A percentile compares a stretch with the other conserved stretches of the same genome.
Conservation (phyloP, 1,140 invertebrate genomes). For the Drosophila grimshawi region DNA sequence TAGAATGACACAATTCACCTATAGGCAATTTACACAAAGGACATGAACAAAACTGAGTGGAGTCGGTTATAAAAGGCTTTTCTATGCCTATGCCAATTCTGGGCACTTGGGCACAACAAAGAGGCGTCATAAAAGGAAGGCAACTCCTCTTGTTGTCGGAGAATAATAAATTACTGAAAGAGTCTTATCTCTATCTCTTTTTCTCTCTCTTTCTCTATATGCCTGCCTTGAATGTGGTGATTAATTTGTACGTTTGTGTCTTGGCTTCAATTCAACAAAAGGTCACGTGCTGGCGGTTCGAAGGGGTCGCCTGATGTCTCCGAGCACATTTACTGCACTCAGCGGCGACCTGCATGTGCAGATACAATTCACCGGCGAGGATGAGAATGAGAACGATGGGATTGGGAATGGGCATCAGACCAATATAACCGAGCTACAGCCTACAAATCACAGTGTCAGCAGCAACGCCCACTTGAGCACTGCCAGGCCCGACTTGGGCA, state of each 20-base stretch:
- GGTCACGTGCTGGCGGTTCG: conserved; percentile 84
- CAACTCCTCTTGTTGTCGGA: conserved; percentile 29
- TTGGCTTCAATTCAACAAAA: conserved; percentile 69
- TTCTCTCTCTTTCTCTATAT: conserved; percentile 6
- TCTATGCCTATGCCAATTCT: conserved; percentile 15
- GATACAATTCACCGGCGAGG: conserved; percentile 73
- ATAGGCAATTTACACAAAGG: background rate
- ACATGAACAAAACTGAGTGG: conserved; percentile 5
- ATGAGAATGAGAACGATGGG: conserved; percentile 27
- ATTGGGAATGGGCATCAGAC: conserved; percentile 24
- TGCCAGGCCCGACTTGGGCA: conserved; percentile 27
- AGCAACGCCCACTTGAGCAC: conserved; percentile 61
- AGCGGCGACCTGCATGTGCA: conserved; percentile 87
- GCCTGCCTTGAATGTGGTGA: conserved; percentile 39
- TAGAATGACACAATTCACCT: conserved; percentile 7
- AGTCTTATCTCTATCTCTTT: conserved; percentile 62
- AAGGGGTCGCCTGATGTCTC: conserved; percentile 84
- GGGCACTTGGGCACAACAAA: conserved; percentile 47
- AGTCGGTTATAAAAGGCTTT: conserved; percentile 17
- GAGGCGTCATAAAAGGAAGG: conserved; percentile 31
- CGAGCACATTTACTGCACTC: conserved; percentile 87
- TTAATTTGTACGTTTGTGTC: conserved; percentile 47
- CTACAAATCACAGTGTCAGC: conserved; percentile 18
- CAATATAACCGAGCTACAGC: conserved; percentile 28
- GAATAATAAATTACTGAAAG: conserved; percentile 71